Evolutionary conservation across 1,140 invertebrate genomes (phyloP).

Genomic region (Eumaeus atala): DNA sequence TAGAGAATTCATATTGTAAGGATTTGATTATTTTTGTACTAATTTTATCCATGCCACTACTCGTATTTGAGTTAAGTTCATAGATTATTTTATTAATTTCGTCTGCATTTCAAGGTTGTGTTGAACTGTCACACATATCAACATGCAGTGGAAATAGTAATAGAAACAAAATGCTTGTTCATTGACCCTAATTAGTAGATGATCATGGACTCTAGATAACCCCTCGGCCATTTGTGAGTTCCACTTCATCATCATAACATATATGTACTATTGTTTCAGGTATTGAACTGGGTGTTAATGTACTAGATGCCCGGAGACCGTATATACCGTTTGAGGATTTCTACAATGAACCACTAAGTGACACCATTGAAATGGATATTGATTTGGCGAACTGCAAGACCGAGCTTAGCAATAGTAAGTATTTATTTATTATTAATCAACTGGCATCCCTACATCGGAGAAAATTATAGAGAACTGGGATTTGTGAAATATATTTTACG

Average conservation of each 20-base stretch:
- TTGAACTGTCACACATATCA: too few species aligned
- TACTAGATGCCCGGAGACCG: slow-evolving; percentile 87
- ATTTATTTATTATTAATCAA: slow-evolving; percentile 3
- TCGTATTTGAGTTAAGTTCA: neutral
- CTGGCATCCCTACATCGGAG: too few species aligned
- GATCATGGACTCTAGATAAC: too few species aligned
- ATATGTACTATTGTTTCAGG: slow-evolving; percentile 39
- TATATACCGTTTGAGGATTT: slow-evolving; percentile 91
- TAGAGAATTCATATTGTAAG: too few species aligned
- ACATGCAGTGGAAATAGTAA: too few species aligned
- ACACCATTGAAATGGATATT: slow-evolving; percentile 93
- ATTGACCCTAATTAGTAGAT: too few species aligned
- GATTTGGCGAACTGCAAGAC: slow-evolving; percentile 93
- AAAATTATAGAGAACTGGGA: neutral
- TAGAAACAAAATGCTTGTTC: too few species aligned
- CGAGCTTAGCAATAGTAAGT: slow-evolving; percentile 66
- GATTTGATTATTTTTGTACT: too few species aligned
- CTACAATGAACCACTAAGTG: slow-evolving; percentile 94
- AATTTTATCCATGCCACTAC: too few species aligned
- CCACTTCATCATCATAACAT: neutral
- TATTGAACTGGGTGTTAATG: slow-evolving; percentile 79
- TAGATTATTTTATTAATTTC: neutral
- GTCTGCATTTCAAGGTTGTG: too few species aligned
- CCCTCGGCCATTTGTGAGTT: too few species aligned
- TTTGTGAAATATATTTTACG: slow-evolving; percentile 1